Base-by-base conservation (phyloP, 2,888 invertebrate genomes). In the Ditula angustiorana region DNA sequence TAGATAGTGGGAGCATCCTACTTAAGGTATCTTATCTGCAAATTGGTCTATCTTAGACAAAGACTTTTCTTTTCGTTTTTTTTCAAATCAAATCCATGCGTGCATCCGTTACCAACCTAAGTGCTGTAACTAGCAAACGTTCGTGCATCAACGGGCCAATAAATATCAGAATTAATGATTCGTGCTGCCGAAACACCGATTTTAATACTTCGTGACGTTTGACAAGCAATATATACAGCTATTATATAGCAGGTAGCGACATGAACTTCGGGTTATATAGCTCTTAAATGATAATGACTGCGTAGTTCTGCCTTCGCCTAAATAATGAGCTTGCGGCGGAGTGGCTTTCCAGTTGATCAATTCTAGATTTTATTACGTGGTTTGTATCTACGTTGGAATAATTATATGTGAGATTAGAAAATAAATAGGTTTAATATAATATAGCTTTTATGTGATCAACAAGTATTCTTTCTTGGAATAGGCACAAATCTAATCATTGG, bases 141-240 rank as follows among this genome's bases (percentile, higher is more conserved):
- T 83, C 86, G 86, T 87, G 86, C 78, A 80, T 71, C 80, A 74
- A 75, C 79, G 75, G 75, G 67, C 75, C 81, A 84, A 89, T 90
- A 90, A 90, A 90, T 85, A 84, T 77, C 69, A 74, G 78, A 88
- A 84, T 86, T 88, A 90, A 90, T 88, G 89, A 84, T 68, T 87
- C 88, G 87, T 86, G 84, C 83, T 74, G 82, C 74, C 79, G 80
- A 82, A 88, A 89, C 88, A 87, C 87, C 83, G 87, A 85, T 90
- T 88, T 85, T 89, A 88, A 90, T 87, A 83, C 86, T 83, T 87
- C 85, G 86, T 86, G 87, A 86, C 87, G 83, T 76, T 73, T 80
- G 81, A 85, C 84, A 83, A 80, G 78, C 77, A 77, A 76, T 80
- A 77, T 76, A 77, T 81, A 80, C 79, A 75, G 16, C 47, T 53